Percentiles rank a stretch among this genome's conserved stretches.
These are phyloP conservation scores for Ochotona princeps DNA, from an alignment of 2,113 vertebrate species.

Conservation along the genomic window DNA sequence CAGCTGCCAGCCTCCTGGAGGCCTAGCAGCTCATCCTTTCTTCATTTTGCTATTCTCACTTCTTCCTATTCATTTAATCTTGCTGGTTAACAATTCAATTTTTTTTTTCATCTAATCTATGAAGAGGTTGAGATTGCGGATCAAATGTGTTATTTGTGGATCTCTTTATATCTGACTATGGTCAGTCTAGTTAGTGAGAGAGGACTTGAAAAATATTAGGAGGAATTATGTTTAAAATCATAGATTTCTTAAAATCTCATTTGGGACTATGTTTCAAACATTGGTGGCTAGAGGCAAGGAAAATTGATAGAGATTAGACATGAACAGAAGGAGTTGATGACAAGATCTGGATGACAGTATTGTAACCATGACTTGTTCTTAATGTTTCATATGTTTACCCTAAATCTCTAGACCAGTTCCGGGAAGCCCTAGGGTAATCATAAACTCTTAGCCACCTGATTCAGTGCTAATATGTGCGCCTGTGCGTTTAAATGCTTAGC, in stretches of 20 bases:
- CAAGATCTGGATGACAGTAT: neutral
- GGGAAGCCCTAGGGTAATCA: neutral
- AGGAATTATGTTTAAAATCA: neutral
- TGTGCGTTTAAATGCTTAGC: constrained; percentile 55
- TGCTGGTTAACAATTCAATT: neutral
- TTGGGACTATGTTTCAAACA: constrained; percentile 14
- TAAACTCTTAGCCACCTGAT: constrained; percentile 59
- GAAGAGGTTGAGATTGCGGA: neutral
- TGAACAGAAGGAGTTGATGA: neutral
- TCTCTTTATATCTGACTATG: neutral
- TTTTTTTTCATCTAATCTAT: neutral
- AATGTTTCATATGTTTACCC: neutral
- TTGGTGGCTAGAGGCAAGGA: neutral
- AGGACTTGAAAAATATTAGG: neutral
- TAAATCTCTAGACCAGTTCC: neutral
- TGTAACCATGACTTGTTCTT: neutral
- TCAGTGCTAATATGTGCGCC: neutral
- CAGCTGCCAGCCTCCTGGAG: neutral
- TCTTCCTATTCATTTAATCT: neutral
- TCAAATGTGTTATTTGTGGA: neutral
- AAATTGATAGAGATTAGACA: neutral
- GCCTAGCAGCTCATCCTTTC: neutral
- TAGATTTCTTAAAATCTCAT: neutral
- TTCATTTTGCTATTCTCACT: neutral
- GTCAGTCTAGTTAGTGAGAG: neutral